Evolutionary conservation across 2,888 invertebrate species (phyloP).

Genomic region (Cinara cedri): DNA sequence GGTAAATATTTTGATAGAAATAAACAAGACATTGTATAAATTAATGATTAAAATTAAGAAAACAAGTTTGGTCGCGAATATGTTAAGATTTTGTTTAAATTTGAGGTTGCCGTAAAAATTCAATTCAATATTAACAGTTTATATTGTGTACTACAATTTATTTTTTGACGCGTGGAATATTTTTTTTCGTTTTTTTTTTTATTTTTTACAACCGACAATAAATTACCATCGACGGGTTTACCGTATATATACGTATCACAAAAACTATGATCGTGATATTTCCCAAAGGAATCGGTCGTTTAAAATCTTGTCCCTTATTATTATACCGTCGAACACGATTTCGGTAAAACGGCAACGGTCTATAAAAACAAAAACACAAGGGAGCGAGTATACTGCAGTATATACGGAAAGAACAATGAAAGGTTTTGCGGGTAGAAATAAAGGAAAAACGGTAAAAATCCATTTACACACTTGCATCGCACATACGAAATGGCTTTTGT

Average conservation of each 20-base stretch:
- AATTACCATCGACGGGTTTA: constrained; percentile 46
- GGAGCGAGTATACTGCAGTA: too few relatives aligned
- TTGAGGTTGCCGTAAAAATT: too few relatives aligned
- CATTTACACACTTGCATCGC: neutral
- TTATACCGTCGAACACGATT: constrained; percentile 34
- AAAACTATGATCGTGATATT: constrained; percentile 45
- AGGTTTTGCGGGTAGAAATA: constrained; percentile 7
- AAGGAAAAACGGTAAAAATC: neutral
- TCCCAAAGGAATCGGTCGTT: constrained; percentile 45
- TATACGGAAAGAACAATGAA: constrained; percentile 10
- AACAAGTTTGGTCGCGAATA: too few relatives aligned
- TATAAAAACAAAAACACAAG: constrained; percentile 38
- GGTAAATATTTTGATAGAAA: too few relatives aligned
- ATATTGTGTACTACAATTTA: neutral
- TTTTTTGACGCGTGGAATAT: constrained; percentile 8
- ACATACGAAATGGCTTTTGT: constrained; percentile 1
- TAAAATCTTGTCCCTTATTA: constrained; percentile 39
- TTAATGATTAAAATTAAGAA: too few relatives aligned
- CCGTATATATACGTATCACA: constrained; percentile 19
- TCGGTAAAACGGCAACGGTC: constrained; percentile 32
- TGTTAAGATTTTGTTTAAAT: too few relatives aligned
- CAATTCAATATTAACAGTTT: too few relatives aligned
- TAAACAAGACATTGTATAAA: too few relatives aligned
- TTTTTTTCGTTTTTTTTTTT: neutral
- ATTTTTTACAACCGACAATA: constrained; percentile 21